A percentile compares a stretch with the other conserved stretches of the same genome.
phyloP scores from a whole-genome alignment of 2,113 vertebrate species.

The Athene noctua region DNA sequence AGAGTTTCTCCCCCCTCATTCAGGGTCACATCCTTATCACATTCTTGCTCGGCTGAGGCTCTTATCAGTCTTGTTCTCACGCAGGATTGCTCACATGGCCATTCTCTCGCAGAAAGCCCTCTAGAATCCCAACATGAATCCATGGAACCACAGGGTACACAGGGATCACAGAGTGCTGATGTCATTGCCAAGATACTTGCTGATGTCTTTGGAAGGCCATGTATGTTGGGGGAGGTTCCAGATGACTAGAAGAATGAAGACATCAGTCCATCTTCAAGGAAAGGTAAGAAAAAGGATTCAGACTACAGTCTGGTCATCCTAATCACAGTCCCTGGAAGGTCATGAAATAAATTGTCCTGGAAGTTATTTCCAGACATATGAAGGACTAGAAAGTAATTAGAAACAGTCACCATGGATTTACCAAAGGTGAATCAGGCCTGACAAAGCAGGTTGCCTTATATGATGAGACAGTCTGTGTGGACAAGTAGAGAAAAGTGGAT shows the following conservation, averaged over 20 bases:
- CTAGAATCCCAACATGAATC: too few relatives aligned
- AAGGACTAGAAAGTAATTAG: neutral
- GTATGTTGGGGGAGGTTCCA: neutral
- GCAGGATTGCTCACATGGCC: too few relatives aligned
- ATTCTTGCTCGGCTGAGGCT: too few relatives aligned
- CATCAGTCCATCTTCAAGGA: neutral
- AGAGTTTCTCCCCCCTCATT: too few relatives aligned
- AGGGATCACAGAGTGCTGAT: neutral
- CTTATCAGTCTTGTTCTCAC: too few relatives aligned
- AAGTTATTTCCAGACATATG: neutral
- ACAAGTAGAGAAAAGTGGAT: neutral
- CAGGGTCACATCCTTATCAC: too few relatives aligned
- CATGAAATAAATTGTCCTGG: neutral
- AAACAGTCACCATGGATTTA: neutral
- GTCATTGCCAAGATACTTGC: neutral
- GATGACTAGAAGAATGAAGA: neutral
- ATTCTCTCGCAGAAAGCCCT: too few relatives aligned
- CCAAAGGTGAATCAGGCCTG: neutral
- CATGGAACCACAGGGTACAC: neutral
- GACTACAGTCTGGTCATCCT: neutral
- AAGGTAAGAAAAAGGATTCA: neutral
- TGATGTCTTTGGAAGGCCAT: neutral
- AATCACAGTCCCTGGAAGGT: neutral
- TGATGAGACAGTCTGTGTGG: neutral
- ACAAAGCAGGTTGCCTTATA: neutral